Evolutionary conservation across 2,888 invertebrate species (phyloP), one percentile per base, ranked within the genome.

Genomic region (Scaeva pyrastri): DNA sequence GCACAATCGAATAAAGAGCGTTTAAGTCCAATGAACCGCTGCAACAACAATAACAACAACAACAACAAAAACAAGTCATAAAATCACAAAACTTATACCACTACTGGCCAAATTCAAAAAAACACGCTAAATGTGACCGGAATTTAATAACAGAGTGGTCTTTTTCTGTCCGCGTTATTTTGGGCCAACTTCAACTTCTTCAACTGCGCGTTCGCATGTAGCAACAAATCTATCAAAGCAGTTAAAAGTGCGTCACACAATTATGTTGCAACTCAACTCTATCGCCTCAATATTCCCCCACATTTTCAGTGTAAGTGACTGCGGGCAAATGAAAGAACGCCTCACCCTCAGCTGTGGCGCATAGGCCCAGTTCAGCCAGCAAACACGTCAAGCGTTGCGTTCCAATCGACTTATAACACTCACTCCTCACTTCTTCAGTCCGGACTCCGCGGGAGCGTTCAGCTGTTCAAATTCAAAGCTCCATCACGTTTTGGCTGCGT

Each of bases 211-310:
- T n/a, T 50, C 19, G 26, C 5, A 72, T 56, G 36, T 12, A 48
- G 43, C 43, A 58, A 71, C 50, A 55, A 58, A 66, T 56, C 68
- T 36, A 55, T 58, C 50, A 50, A 78, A 50, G 68, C 71, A 68
- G 66, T 62, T 70, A 55, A 72, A 66, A 86, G 77, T 86, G 85
- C 85, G 85, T 86, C 86, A 86, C 64, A 39, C n/a, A n/a, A n/a
- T n/a, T n/a, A 39, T 74, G 55, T 82, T 86, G 81, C 86, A 82
- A 82, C 56, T 55, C 62, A 11, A 19, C n/a, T 5, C n/a, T 43
- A 31, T 14, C 43, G 48, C 60, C 12, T 31, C 6, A 1, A 7
- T 31, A 31, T 31, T 7, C 8, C 8, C 31, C 5, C 31, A 31
- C 2, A 50, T 23, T 6, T n/a, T 10, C 26, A 50, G 48, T 50